Conservation (phyloP, 2,888 invertebrate species). For the Tipula confusa region DNA sequence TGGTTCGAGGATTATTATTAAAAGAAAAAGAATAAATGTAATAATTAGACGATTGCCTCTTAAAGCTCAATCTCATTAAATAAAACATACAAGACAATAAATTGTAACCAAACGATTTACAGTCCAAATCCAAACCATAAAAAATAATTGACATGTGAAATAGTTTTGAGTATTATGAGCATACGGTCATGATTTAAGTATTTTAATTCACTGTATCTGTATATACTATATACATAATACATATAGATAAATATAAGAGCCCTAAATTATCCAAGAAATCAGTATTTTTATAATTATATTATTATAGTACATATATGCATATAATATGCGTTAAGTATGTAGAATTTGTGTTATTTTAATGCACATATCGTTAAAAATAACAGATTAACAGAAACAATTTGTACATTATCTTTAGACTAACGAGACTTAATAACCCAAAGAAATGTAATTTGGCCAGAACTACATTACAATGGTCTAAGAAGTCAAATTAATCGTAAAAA, state of each 20-base stretch:
- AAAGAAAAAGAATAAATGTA: slow-evolving; percentile 27
- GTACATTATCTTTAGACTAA: not conserved
- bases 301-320: not conserved
- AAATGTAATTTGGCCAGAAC: not conserved
- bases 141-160: slow-evolving; percentile 7
- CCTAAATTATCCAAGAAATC: not conserved
- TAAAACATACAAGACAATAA: not conserved
- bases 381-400: not conserved
- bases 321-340: too few relatives aligned
- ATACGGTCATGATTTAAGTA: not conserved
- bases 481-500: not conserved
- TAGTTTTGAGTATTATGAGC: not conserved
- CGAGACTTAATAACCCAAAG: not conserved
- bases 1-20: slow-evolving; percentile 21
- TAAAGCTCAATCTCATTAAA: not conserved
- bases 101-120: slow-evolving; percentile 14
- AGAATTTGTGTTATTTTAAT: not conserved
- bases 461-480: not conserved
- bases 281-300: not conserved
- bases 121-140: not conserved
- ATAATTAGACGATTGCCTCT: not conserved
- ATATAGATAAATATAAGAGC: not conserved
- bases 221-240: too few relatives aligned
- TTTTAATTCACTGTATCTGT: not conserved
- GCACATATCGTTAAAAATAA: not conserved